These are phyloP conservation scores for Elgaria multicarinata DNA, from an alignment of 2,113 vertebrate species.

Conservation along the genomic window DNA sequence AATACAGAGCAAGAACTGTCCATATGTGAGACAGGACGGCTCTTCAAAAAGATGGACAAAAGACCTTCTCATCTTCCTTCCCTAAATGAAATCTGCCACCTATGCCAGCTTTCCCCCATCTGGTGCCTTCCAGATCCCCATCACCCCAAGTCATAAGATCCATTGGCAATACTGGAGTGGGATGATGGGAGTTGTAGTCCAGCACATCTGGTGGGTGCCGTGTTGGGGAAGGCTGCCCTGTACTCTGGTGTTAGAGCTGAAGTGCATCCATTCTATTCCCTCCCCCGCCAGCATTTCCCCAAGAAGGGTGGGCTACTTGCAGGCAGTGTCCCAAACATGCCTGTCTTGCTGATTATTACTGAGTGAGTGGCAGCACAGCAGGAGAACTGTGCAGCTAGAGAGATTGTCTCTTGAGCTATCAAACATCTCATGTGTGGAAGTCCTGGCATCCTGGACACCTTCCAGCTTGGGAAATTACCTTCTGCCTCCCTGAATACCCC, in stretches of 20 bases:
- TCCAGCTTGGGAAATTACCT: constrained; percentile 76
- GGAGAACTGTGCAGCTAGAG: background rate
- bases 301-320: background rate
- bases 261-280: background rate
- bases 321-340: background rate
- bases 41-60: background rate
- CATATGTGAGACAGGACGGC: background rate
- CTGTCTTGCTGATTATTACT: background rate
- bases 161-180: too few species aligned
- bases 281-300: background rate
- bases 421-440: constrained; percentile 70
- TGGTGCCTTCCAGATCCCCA: too few species aligned
- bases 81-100: background rate
- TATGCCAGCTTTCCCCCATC: too few species aligned
- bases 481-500: constrained; percentile 74
- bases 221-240: background rate
- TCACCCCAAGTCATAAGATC: too few species aligned
- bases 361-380: background rate
- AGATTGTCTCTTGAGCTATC: constrained; percentile 46
- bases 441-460: constrained; percentile 69
- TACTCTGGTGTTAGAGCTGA: background rate
- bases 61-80: background rate
- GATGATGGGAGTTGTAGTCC: too few species aligned
- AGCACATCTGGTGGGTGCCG: too few species aligned
- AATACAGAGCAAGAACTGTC: background rate